Conservation (phyloP, 2,888 invertebrate genomes). For the Drosophila planitibia region DNA sequence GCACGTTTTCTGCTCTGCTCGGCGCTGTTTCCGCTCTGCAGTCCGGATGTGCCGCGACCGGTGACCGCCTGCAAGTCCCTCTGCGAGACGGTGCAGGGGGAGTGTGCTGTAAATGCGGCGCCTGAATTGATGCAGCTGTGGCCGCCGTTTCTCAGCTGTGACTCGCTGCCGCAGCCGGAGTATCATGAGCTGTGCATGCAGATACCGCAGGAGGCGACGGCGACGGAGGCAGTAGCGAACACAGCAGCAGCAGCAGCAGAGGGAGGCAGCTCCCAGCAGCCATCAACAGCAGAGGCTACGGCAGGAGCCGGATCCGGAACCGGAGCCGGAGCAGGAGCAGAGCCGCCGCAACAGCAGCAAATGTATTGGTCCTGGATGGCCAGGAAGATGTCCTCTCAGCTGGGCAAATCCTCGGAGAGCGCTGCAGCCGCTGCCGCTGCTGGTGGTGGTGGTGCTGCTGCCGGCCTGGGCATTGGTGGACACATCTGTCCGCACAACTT, state of each 20-base stretch:
- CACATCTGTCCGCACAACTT: slow-evolving; percentile 88
- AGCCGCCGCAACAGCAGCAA: slow-evolving; percentile 54
- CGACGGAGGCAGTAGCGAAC: slow-evolving; percentile 2
- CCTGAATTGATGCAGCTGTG: slow-evolving; percentile 90
- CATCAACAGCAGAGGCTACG: slow-evolving; percentile 3
- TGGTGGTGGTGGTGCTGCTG: slow-evolving; percentile 8
- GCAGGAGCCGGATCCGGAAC: not conserved
- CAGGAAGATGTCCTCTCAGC: slow-evolving; percentile 76
- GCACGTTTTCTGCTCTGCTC: slow-evolving; percentile 95
- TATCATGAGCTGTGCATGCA: slow-evolving; percentile 92
- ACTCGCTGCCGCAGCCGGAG: slow-evolving; percentile 91
- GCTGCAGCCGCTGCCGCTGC: slow-evolving; percentile 12
- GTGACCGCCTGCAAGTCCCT: slow-evolving; percentile 94
- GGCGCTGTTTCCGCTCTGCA: slow-evolving; percentile 95
- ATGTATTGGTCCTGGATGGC: slow-evolving; percentile 84
- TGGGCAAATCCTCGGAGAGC: slow-evolving; percentile 55
- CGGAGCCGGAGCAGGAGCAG: slow-evolving; percentile 28
- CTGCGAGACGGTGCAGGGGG: slow-evolving; percentile 91
- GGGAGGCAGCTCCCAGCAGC: not conserved
- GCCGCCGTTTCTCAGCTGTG: slow-evolving; percentile 92
- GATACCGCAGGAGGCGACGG: slow-evolving; percentile 84
- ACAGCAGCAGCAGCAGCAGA: slow-evolving; percentile 14
- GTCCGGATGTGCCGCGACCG: slow-evolving; percentile 93
- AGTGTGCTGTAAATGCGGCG: slow-evolving; percentile 87
- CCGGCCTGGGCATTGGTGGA: slow-evolving; percentile 21